Conservation (phyloP, 2,888 invertebrate species). For the Adelognathus sp. region DNA sequence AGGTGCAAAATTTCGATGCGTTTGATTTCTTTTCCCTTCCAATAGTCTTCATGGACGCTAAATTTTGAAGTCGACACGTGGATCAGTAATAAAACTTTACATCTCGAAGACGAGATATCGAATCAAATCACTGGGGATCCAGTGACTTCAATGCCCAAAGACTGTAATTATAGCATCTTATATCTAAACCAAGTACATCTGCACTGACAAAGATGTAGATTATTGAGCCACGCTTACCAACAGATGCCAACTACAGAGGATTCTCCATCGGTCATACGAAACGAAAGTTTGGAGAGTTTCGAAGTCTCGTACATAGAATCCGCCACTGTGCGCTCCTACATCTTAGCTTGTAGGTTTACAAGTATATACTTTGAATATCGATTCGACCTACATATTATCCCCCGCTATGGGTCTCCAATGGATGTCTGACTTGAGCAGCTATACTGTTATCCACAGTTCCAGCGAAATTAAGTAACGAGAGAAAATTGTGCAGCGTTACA, state of each 20-base stretch:
- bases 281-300: background rate
- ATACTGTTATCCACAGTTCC: no score
- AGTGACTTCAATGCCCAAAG: conserved; percentile 48
- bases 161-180: background rate
- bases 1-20: no score
- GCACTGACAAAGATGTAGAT: background rate
- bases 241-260: background rate
- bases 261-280: background rate
- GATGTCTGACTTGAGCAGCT: background rate
- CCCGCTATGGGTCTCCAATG: background rate
- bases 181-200: background rate
- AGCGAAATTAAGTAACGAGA: background rate
- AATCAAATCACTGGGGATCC: background rate
- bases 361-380: background rate
- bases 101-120: background rate
- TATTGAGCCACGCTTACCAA: background rate
- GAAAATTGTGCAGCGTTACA: background rate
- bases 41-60: no score
- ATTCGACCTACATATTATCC: background rate
- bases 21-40: no score
- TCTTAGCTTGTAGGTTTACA: background rate
- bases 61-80: background rate
- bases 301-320: background rate
- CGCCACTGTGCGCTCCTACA: background rate
- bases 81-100: background rate